phyloP scores from a whole-genome alignment of 2,888 invertebrate species.

The Athalia rosae region DNA sequence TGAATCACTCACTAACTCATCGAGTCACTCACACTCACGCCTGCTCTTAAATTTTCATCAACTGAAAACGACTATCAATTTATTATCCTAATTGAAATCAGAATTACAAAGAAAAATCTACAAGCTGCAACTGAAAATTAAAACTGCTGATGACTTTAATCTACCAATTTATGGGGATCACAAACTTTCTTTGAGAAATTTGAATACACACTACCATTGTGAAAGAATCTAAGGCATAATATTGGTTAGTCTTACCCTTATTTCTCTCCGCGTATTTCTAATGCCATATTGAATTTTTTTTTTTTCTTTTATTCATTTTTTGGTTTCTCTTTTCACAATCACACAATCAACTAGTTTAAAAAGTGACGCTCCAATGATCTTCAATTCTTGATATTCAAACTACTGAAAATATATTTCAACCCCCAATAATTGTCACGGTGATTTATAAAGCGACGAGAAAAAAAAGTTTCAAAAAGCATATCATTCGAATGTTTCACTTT shows the following conservation, averaged over 20 bases:
- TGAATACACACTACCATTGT: conserved; percentile 10
- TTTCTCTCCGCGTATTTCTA: neutral
- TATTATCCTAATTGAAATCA: conserved; percentile 8
- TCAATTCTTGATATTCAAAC: conserved; percentile 6
- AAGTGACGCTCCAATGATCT: conserved; percentile 20
- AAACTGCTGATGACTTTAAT: neutral
- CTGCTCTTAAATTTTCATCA: conserved; percentile 32
- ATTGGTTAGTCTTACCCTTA: neutral
- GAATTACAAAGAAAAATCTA: neutral
- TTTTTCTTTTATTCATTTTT: neutral
- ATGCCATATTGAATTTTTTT: conserved; percentile 3
- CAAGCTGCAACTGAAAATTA: neutral
- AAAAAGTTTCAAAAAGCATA: conserved; percentile 28
- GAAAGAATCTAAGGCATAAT: neutral
- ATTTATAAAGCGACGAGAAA: neutral
- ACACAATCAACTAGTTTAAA: neutral
- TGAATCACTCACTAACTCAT: conserved; percentile 31
- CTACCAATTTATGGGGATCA: conserved; percentile 5
- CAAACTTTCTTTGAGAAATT: conserved; percentile 9
- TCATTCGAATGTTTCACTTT: conserved; percentile 39
- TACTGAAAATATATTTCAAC: conserved; percentile 33
- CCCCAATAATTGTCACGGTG: conserved; percentile 10
- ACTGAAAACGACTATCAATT: neutral
- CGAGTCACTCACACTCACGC: conserved; percentile 17
- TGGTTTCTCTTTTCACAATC: neutral